A percentile compares a stretch with the other conserved stretches of the same genome.
Conservation (phyloP, 1,140 invertebrate species). For the Phthorimaea operculella region DNA sequence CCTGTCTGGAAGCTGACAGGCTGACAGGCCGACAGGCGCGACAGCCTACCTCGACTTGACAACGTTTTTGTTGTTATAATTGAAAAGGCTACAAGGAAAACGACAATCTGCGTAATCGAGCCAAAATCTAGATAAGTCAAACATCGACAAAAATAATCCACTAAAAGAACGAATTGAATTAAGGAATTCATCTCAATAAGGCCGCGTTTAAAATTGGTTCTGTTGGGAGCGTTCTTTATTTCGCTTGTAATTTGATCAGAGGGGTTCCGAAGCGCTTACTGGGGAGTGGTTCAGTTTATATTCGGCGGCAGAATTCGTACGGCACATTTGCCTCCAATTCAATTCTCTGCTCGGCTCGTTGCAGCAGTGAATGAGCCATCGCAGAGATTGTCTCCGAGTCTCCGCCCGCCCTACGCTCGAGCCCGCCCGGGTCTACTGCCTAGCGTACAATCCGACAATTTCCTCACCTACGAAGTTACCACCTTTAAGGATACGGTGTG, state of each 20-base stretch:
- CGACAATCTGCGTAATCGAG: too few species aligned
- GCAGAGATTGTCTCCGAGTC: slow-evolving; percentile 45
- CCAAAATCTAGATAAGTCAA: too few species aligned
- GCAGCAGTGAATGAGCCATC: slow-evolving; percentile 59
- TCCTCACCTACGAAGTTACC: slow-evolving; percentile 11
- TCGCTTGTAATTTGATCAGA: slow-evolving; percentile 35
- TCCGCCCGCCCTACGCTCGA: slow-evolving; percentile 15
- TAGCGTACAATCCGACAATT: slow-evolving; percentile 19
- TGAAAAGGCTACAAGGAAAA: too few species aligned
- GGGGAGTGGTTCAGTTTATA: slow-evolving; percentile 50
- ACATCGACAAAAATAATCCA: too few species aligned
- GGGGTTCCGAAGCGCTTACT: slow-evolving; percentile 33
- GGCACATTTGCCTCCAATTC: slow-evolving; percentile 63
- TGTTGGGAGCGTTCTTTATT: slow-evolving; percentile 25
- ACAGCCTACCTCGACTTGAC: neutral
- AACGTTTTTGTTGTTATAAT: too few species aligned
- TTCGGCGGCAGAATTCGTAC: slow-evolving; percentile 52
- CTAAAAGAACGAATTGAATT: too few species aligned
- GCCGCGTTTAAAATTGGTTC: slow-evolving; percentile 22
- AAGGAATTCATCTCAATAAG: neutral
- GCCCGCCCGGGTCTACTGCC: slow-evolving; percentile 1
- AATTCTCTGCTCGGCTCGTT: slow-evolving; percentile 57
- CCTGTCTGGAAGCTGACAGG: slow-evolving; percentile 14
- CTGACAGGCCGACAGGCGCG: neutral
- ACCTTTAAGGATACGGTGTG: too few species aligned